Conservation (phyloP, 1,140 invertebrate genomes). For the Antheraea mylitta region DNA sequence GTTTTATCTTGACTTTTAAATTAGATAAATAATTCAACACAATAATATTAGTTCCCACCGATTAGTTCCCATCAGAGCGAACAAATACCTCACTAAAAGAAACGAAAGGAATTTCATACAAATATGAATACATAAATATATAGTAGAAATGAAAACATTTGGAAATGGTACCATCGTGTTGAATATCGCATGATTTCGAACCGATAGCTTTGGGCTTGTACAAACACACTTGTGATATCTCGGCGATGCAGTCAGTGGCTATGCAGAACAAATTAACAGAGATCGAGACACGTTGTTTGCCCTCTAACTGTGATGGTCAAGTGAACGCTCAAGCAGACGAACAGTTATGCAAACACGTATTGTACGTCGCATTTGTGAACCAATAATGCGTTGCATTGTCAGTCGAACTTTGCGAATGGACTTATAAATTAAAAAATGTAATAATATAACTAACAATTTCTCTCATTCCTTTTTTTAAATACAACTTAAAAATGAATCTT, state of each 20-base stretch:
- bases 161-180: slow-evolving; percentile 5
- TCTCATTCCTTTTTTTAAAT: not conserved
- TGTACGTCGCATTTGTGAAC: slow-evolving; percentile 48
- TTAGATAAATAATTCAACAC: too few species aligned
- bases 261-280: slow-evolving; percentile 68
- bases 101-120: too few species aligned
- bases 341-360: slow-evolving; percentile 71
- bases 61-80: too few species aligned
- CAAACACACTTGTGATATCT: slow-evolving; percentile 41
- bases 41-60: too few species aligned
- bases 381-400: slow-evolving; percentile 70
- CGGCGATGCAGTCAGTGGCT: slow-evolving; percentile 49
- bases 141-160: not conserved
- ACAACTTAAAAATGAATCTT: not conserved
- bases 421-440: slow-evolving; percentile 26
- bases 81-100: too few species aligned
- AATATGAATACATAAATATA: too few species aligned
- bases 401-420: slow-evolving; percentile 49
- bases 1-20: too few species aligned
- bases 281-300: slow-evolving; percentile 50
- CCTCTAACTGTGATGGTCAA: slow-evolving; percentile 61
- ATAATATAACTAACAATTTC: not conserved
- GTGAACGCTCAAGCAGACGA: slow-evolving; percentile 48
- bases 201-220: slow-evolving; percentile 21
- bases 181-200: slow-evolving; percentile 25